Evolutionary conservation across 2,113 vertebrate genomes (phyloP).

Genomic region (Oreochromis tanganicae): DNA sequence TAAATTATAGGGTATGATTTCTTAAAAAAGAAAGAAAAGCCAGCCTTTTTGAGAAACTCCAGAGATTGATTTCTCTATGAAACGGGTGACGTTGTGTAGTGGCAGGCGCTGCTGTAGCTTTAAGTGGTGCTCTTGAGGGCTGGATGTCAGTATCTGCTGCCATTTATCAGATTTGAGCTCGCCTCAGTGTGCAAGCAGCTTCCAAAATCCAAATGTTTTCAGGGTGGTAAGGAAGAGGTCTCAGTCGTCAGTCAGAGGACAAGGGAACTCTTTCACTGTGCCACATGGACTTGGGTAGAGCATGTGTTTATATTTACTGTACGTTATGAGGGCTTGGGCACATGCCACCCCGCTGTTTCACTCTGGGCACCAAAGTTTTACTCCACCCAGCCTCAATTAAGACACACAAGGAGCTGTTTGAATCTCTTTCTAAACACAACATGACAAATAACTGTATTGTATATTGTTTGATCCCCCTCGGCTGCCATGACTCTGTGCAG

Average conservation of each 20-base stretch:
- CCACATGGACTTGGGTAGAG: conserved; percentile 18
- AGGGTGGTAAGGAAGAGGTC: conserved; percentile 28
- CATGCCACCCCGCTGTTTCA: conserved; percentile 49
- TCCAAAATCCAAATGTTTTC: conserved; percentile 18
- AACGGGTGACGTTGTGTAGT: neutral
- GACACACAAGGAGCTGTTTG: conserved; percentile 69
- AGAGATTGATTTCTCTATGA: neutral
- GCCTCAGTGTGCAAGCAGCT: neutral
- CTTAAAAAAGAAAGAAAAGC: neutral
- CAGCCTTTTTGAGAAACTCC: neutral
- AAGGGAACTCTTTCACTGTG: conserved; percentile 58
- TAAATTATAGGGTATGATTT: conserved; percentile 25
- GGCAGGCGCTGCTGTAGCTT: neutral
- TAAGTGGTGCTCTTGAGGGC: neutral
- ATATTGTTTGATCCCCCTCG: conserved; percentile 20
- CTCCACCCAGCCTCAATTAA: conserved; percentile 66
- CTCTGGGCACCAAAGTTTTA: conserved; percentile 37
- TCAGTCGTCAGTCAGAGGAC: conserved; percentile 30
- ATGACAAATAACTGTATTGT: conserved; percentile 60
- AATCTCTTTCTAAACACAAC: conserved; percentile 54
- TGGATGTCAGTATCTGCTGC: neutral
- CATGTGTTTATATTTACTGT: conserved; percentile 75
- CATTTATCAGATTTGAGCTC: neutral
- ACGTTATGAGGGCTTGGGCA: conserved; percentile 45
- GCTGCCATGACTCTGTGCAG: conserved; percentile 18